These are phyloP conservation scores for Palythoa grandiflora DNA, from an alignment of 92 coral and sea anemone genomes.

Conservation along the genomic window DNA sequence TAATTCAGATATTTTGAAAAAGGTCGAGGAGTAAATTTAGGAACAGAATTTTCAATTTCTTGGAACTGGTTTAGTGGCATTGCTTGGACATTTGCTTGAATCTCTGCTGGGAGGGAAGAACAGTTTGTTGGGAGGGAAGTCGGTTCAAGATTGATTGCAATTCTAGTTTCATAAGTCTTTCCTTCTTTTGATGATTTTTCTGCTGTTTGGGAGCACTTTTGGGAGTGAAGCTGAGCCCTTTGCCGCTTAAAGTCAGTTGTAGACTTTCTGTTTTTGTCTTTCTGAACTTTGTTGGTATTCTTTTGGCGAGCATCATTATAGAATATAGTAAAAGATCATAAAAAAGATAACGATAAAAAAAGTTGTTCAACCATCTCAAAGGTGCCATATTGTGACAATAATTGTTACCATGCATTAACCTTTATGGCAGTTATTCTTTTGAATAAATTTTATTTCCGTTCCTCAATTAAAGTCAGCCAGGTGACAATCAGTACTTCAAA, in stretches of 20 bases:
- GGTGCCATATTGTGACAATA: too few relatives aligned
- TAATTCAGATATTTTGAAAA: not conserved
- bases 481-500: too few relatives aligned
- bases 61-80: not conserved
- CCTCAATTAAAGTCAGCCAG: too few relatives aligned
- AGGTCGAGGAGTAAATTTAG: slow-evolving; percentile 37
- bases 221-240: slow-evolving; percentile 13
- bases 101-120: not conserved
- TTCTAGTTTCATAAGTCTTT: slow-evolving; percentile 18
- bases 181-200: slow-evolving; percentile 3
- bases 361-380: too few relatives aligned
- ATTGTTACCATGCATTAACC: too few relatives aligned
- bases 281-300: not conserved
- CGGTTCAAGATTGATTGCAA: slow-evolving; percentile 42
- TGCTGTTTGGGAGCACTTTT: slow-evolving; percentile 35
- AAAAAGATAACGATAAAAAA: too few relatives aligned
- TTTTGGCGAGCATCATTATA: too few relatives aligned
- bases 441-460: too few relatives aligned
- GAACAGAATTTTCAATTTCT: slow-evolving; percentile 50
- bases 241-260: not conserved
- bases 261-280: not conserved
- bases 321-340: too few relatives aligned
- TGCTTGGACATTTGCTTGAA: slow-evolving; percentile 33
- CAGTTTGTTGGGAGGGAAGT: not conserved
- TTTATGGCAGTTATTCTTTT: too few relatives aligned